These are phyloP conservation scores for Eidolon helvum DNA, from an alignment of 2,113 vertebrate genomes.

Conservation along the genomic window DNA sequence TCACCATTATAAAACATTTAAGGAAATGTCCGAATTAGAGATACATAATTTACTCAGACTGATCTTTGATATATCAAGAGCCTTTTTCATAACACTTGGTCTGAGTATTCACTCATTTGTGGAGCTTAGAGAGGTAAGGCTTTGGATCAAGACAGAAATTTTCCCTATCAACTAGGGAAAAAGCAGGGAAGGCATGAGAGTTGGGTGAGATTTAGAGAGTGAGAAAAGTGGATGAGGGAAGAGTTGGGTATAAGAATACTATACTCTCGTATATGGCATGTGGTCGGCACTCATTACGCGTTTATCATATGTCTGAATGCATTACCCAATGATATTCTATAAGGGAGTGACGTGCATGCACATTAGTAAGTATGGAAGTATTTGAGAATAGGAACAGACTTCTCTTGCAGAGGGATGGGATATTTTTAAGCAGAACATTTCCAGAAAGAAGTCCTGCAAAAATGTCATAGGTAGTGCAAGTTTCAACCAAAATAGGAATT, in stretches of 20 bases:
- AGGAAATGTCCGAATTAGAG: neutral
- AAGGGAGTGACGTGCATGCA: neutral
- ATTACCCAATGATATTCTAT: neutral
- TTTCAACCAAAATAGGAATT: neutral
- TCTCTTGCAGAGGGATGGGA: neutral
- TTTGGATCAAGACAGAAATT: neutral
- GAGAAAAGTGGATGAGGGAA: neutral
- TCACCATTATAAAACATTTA: neutral
- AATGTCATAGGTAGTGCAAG: neutral
- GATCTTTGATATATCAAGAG: neutral
- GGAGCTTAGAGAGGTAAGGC: neutral
- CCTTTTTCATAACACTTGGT: neutral
- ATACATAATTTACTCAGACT: neutral
- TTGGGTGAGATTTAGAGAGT: neutral
- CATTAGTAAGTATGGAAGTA: neutral
- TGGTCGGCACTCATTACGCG: neutral
- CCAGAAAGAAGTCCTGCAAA: neutral
- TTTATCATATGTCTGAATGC: neutral
- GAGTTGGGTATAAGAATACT: neutral
- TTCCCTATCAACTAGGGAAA: neutral
- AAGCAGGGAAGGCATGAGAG: neutral
- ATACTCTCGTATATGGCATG: neutral
- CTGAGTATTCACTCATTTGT: neutral
- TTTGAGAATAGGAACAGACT: neutral
- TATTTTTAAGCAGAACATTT: slow-evolving; percentile 12